A percentile compares a stretch with the other conserved stretches of the same genome.
Conservation (phyloP, 2,888 invertebrate species). For the Cyclophora punctaria region DNA sequence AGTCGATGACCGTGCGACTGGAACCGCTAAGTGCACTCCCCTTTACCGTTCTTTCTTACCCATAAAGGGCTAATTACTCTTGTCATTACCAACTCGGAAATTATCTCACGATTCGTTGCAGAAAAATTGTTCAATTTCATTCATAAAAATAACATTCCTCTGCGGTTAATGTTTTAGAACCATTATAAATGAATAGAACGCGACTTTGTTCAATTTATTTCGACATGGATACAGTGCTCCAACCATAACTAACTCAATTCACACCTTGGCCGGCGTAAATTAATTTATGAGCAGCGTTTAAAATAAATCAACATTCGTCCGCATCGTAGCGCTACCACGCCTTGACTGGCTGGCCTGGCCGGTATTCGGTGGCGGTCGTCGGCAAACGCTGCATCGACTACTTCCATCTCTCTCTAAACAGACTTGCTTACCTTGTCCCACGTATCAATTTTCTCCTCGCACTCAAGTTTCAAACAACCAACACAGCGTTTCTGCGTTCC, state of each 20-base stretch:
- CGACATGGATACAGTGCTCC: conserved; percentile 12
- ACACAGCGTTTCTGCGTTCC: conserved; percentile 53
- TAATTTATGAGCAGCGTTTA: conserved; percentile 10
- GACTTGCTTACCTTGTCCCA: conserved; percentile 64
- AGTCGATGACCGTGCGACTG: conserved; percentile 59
- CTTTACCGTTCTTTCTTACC: conserved; percentile 18
- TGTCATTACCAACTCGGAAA: conserved; percentile 9
- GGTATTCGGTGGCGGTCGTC: conserved; percentile 2
- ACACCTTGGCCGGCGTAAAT: conserved; percentile 18
- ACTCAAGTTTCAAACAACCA: conserved; percentile 19
- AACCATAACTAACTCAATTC: conserved; percentile 28
- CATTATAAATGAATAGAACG: too few relatives aligned
- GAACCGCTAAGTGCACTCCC: conserved; percentile 36
- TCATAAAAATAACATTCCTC: too few relatives aligned
- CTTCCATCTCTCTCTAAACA: conserved; percentile 27
- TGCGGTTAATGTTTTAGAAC: too few relatives aligned
- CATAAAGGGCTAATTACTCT: conserved; percentile 14
- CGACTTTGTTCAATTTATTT: conserved; percentile 6
- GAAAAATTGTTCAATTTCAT: background rate
- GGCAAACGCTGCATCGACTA: conserved; percentile 13
- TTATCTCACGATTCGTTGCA: conserved; percentile 3
- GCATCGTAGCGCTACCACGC: conserved; percentile 16
- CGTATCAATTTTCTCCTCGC: conserved; percentile 50
- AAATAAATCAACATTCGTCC: conserved; percentile 12
- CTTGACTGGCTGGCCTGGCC: conserved; percentile 19